Evolutionary conservation across 2,797 vertebrate species (phyloP).

Genomic region (Phyllotis vaccarum): DNA sequence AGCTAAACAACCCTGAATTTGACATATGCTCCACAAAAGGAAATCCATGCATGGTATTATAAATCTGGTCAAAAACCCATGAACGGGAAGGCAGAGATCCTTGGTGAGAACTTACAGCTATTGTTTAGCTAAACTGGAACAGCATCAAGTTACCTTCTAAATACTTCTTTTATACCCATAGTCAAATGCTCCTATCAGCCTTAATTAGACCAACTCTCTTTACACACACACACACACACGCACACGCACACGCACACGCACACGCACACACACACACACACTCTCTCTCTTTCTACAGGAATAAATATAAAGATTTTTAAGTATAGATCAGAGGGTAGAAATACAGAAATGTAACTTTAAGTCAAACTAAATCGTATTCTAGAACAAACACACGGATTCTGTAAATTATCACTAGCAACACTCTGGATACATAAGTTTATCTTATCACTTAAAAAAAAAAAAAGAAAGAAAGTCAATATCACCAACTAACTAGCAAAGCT

Average conservation of each 20-base stretch:
- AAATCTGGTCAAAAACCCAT: not conserved
- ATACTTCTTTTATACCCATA: not conserved
- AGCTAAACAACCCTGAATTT: not conserved
- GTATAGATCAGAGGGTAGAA: not conserved
- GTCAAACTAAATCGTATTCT: not conserved
- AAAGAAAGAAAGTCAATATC: not conserved
- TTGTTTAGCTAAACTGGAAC: not conserved
- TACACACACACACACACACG: not conserved
- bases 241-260: not conserved
- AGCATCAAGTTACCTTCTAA: not conserved
- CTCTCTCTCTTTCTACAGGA: not conserved
- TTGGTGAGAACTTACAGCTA: not conserved
- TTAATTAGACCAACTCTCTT: not conserved
- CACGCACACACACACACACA: not conserved
- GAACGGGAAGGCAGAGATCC: not conserved
- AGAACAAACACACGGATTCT: constrained; percentile 30
- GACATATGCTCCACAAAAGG: not conserved
- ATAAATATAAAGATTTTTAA: constrained; percentile 6
- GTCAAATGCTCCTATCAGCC: not conserved
- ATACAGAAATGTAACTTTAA: not conserved
- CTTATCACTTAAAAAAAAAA: constrained; percentile 43
- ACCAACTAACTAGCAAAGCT: constrained; percentile 13
- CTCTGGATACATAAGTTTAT: not conserved
- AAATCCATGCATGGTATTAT: not conserved
- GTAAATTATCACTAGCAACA: constrained; percentile 35